Evolutionary conservation across 2,888 invertebrate species (phyloP).

Genomic region (Abscondita cerata): DNA sequence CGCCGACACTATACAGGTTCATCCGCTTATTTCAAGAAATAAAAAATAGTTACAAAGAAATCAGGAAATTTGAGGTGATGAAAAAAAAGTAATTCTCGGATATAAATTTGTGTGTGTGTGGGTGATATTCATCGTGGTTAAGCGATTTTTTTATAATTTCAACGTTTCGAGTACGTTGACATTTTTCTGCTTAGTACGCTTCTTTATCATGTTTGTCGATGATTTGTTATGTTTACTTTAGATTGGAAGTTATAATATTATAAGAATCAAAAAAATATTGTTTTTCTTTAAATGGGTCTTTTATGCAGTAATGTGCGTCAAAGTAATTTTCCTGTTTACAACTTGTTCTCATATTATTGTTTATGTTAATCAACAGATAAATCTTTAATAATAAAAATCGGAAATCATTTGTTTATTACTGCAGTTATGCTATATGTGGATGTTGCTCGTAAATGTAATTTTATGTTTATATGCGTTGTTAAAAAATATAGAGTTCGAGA

Average conservation of each 20-base stretch:
- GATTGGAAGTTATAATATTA: slow-evolving; percentile 7
- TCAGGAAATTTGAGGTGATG: slow-evolving; percentile 26
- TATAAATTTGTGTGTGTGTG: slow-evolving; percentile 1
- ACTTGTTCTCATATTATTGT: no score
- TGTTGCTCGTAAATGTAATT: no score
- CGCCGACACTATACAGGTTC: slow-evolving; percentile 5
- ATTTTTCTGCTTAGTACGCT: slow-evolving; percentile 14
- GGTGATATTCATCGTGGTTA: slow-evolving; percentile 5
- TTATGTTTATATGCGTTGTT: no score
- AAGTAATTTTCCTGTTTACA: no score
- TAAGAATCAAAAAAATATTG: no score
- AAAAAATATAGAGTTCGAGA: background rate
- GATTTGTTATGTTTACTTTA: slow-evolving; percentile 19
- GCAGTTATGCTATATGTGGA: no score
- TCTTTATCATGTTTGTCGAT: slow-evolving; percentile 21
- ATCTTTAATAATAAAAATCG: no score
- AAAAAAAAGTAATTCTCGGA: slow-evolving; percentile 19
- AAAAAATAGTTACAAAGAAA: slow-evolving; percentile 15
- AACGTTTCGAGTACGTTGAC: slow-evolving; percentile 11
- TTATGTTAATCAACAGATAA: no score
- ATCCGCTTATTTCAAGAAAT: slow-evolving; percentile 27
- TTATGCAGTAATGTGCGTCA: no score
- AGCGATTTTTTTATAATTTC: slow-evolving; percentile 8
- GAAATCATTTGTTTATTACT: no score
- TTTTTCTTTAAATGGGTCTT: no score